Evolutionary conservation across 2,797 vertebrate species (phyloP).

Genomic region (Chaenodraco wilsoni): DNA sequence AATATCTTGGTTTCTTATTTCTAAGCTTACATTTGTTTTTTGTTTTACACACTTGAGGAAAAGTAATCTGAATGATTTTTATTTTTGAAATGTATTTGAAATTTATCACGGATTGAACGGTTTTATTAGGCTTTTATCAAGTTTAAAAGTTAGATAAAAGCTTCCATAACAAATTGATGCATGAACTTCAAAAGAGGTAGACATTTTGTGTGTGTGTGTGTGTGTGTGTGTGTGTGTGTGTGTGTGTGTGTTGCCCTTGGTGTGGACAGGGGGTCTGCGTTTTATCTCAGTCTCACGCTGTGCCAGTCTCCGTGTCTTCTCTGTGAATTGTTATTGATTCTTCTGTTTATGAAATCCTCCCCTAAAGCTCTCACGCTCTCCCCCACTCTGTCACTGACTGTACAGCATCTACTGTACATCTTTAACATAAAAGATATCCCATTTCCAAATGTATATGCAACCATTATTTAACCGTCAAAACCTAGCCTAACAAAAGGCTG

Average conservation of each 20-base stretch:
- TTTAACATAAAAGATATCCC: no score
- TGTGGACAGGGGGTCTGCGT: slow-evolving; percentile 4
- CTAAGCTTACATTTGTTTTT: no score
- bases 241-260: not conserved
- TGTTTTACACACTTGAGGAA: no score
- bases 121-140: no score
- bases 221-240: not conserved
- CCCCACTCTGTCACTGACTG: no score
- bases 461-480: not conserved
- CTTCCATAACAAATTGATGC: not conserved
- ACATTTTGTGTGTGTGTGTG: not conserved
- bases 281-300: slow-evolving; percentile 2
- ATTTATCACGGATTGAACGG: no score
- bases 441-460: not conserved
- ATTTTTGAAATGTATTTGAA: no score
- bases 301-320: slow-evolving; percentile 36
- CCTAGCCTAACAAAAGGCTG: not conserved
- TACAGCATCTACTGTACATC: not conserved
- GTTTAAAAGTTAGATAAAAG: not conserved
- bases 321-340: slow-evolving; percentile 19
- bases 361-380: not conserved
- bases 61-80: no score
- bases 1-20: no score
- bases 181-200: not conserved
- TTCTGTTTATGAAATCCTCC: slow-evolving; percentile 37